Percentiles rank a stretch among this genome's conserved stretches.
Conservation (phyloP, 2,113 vertebrate genomes). For the Saccopteryx bilineata region DNA sequence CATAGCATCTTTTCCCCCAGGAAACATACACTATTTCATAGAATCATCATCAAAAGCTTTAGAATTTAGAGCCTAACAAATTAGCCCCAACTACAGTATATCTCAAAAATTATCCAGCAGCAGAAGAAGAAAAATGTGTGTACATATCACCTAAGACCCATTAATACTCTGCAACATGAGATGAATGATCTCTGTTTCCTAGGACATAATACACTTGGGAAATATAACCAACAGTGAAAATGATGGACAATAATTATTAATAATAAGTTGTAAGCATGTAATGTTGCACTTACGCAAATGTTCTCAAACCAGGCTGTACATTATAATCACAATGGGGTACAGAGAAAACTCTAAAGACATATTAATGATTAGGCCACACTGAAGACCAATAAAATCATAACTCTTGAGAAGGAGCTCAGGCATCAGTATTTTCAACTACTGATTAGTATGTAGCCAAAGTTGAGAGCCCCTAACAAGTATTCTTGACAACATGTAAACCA, state of each 20-base stretch:
- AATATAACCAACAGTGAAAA: neutral
- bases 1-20: neutral
- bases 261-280: neutral
- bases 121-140: neutral
- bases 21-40: neutral
- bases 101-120: conserved; percentile 14
- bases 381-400: neutral
- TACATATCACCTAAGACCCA: neutral
- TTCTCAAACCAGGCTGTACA: neutral
- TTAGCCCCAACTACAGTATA: neutral
- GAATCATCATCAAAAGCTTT: neutral
- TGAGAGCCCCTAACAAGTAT: conserved; percentile 40
- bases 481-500: conserved; percentile 68
- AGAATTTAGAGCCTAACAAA: conserved; percentile 18
- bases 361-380: too few relatives aligned
- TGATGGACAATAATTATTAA: neutral
- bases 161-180: neutral
- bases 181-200: neutral
- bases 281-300: neutral
- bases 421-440: neutral
- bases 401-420: neutral
- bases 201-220: neutral
- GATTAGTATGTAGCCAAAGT: neutral
- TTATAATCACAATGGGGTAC: neutral
- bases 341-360: conserved; percentile 11